A percentile compares a stretch with the other conserved stretches of the same genome.
phyloP scores from a whole-genome alignment of 2,888 invertebrate species.

The Glyphotaelius pellucidus region DNA sequence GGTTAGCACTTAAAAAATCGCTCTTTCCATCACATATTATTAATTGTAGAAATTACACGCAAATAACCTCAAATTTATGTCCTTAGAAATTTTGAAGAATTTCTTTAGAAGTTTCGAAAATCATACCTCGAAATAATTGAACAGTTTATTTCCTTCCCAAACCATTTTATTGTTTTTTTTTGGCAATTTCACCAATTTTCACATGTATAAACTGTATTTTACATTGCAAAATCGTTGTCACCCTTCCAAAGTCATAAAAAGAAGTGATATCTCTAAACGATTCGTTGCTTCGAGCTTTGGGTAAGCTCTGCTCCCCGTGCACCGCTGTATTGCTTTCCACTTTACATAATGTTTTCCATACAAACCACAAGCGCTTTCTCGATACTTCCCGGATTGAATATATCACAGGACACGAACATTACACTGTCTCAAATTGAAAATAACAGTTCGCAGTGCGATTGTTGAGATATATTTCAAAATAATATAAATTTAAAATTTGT shows the following conservation, averaged over 20 bases:
- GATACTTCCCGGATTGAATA: background rate
- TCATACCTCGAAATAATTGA: background rate
- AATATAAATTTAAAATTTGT: background rate
- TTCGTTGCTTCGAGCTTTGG: slow-evolving; percentile 46
- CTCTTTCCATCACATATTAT: background rate
- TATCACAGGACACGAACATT: background rate
- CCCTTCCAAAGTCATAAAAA: slow-evolving; percentile 42
- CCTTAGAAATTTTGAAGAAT: too few relatives aligned
- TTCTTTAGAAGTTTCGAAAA: background rate
- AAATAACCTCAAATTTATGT: background rate
- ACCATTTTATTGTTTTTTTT: background rate
- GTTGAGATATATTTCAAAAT: background rate
- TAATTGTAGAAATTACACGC: background rate
- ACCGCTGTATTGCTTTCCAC: slow-evolving; percentile 3
- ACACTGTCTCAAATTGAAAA: background rate
- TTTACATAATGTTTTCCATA: slow-evolving; percentile 10
- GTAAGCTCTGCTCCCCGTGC: slow-evolving; percentile 33
- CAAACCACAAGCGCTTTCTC: background rate
- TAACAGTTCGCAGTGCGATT: background rate
- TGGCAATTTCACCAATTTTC: background rate
- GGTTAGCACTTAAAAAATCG: background rate
- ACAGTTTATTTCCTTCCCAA: background rate
- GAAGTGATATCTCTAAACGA: slow-evolving; percentile 45
- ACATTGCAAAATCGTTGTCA: background rate
- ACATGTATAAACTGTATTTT: background rate